A percentile compares a stretch with the other conserved stretches of the same genome.
Evolutionary conservation across 2,888 invertebrate species (phyloP).

Genomic region (Ptychoptera contaminata): DNA sequence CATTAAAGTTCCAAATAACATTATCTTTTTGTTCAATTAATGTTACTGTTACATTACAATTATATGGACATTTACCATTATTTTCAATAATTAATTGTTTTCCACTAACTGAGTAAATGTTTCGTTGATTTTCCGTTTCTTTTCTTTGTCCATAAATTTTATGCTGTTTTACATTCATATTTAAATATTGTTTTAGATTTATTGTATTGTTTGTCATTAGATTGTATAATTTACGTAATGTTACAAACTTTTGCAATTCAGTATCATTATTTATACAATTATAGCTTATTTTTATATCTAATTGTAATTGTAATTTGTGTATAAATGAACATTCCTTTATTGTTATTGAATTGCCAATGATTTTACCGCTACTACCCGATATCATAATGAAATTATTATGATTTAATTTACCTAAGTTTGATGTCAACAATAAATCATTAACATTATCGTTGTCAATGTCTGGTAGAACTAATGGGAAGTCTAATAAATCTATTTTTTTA

Average conservation of each 20-base stretch:
- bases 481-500: conserved; percentile 40
- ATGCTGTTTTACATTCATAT: conserved; percentile 33
- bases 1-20: conserved; percentile 44
- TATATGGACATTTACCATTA: conserved; percentile 51
- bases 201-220: conserved; percentile 25
- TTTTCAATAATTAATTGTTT: conserved; percentile 54
- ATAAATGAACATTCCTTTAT: conserved; percentile 42
- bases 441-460: conserved; percentile 58
- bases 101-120: conserved; percentile 42
- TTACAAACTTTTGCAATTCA: conserved; percentile 35
- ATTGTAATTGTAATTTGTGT: conserved; percentile 38
- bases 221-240: conserved; percentile 30
- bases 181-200: conserved; percentile 21
- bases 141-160: conserved; percentile 39
- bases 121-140: conserved; percentile 38
- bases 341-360: conserved; percentile 45
- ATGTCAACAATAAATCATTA: conserved; percentile 48
- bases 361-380: conserved; percentile 51
- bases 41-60: conserved; percentile 45
- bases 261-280: conserved; percentile 42
- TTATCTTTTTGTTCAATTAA: conserved; percentile 39
- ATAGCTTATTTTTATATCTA: conserved; percentile 35
- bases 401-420: conserved; percentile 34
- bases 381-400: conserved; percentile 49
- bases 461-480: conserved; percentile 53